Conservation (phyloP, 2,797 vertebrate genomes). For the Pseudotriccus pelzelni region DNA sequence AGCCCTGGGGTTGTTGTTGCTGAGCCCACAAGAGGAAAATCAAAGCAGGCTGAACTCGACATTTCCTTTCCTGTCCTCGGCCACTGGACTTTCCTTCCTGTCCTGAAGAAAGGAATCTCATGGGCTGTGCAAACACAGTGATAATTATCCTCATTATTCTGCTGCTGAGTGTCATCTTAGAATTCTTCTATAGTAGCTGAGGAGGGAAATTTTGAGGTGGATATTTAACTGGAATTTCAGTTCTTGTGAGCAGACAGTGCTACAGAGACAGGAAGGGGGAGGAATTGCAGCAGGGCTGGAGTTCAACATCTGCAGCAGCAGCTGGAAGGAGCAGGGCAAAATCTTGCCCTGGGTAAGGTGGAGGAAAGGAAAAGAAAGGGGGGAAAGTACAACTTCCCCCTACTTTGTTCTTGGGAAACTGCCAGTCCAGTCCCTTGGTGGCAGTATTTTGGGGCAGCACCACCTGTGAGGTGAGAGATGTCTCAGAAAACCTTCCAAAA, state of each 20-base stretch:
- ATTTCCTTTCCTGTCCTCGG: not conserved
- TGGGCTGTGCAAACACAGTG: not conserved
- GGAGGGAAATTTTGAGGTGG: not conserved
- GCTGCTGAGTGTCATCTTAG: not conserved
- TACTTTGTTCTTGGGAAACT: not conserved
- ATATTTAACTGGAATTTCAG: not conserved
- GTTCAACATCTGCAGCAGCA: not conserved
- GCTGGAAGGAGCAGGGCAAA: not conserved
- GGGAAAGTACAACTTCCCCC: not conserved
- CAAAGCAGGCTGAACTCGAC: not conserved
- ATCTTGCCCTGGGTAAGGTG: not conserved
- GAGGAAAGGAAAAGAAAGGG: not conserved
- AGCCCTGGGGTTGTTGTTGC: fast-evolving
- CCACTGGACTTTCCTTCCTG: not conserved
- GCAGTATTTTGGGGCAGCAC: not conserved
- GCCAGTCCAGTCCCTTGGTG: fast-evolving
- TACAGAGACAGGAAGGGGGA: not conserved
- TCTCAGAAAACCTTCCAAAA: not conserved
- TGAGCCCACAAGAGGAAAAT: not conserved
- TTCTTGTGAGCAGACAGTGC: not conserved
- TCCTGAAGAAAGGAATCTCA: not conserved
- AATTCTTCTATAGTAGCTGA: not conserved
- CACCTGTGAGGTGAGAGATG: fast-evolving
- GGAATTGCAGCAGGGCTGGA: not conserved
- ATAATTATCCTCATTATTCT: not conserved